Conservation (phyloP, 2,888 invertebrate species). For the Pyrgus malvae region DNA sequence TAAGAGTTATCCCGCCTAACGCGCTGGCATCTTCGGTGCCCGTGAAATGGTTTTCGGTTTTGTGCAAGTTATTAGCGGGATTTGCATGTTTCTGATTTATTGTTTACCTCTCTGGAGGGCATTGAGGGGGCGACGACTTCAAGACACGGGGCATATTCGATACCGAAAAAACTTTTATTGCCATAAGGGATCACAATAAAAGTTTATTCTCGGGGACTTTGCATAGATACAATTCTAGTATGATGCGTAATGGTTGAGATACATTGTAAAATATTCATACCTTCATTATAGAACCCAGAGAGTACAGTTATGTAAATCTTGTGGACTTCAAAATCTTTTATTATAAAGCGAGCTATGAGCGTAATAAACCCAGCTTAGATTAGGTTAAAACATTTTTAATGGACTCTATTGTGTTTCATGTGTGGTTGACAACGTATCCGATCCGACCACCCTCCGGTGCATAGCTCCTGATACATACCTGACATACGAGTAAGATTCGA, state of each 20-base stretch:
- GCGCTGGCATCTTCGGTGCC: constrained; percentile 56
- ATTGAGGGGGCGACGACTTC: constrained; percentile 35
- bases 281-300: too few species aligned
- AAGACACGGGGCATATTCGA: constrained; percentile 41
- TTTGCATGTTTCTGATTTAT: constrained; percentile 81
- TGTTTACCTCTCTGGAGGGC: constrained; percentile 47
- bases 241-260: constrained; percentile 12
- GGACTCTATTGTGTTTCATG: too few species aligned
- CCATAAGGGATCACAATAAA: constrained; percentile 39
- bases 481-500: too few species aligned
- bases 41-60: constrained; percentile 81
- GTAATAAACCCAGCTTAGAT: too few species aligned
- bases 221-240: constrained; percentile 23
- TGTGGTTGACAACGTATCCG: too few species aligned
- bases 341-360: too few species aligned
- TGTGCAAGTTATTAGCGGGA: constrained; percentile 80
- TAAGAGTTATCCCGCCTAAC: constrained; percentile 25
- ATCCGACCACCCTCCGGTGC: too few species aligned
- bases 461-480: too few species aligned
- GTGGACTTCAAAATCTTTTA: too few species aligned
- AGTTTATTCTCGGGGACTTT: constrained; percentile 36
- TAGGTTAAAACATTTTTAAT: too few species aligned
- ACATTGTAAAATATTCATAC: constrained; percentile 20
- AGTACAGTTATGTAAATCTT: too few species aligned
- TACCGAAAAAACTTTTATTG: constrained; percentile 37